Evolutionary conservation across 1,140 invertebrate species (phyloP).

Genomic region (Zaprionus kolodkinae): DNA sequence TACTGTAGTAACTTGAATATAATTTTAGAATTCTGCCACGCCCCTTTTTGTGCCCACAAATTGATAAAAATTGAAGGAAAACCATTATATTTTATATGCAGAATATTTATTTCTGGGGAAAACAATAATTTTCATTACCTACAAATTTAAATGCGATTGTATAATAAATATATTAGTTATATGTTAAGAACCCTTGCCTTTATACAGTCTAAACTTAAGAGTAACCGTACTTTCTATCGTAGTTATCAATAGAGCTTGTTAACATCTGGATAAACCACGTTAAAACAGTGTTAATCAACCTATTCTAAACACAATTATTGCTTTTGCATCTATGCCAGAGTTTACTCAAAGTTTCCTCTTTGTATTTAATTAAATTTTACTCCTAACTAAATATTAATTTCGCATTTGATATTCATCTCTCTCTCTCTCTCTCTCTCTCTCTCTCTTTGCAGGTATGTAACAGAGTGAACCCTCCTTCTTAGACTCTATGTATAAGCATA

Average conservation of each 20-base stretch:
- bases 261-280: neutral
- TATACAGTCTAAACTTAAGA: no score
- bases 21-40: no score
- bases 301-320: neutral
- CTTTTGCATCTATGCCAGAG: neutral
- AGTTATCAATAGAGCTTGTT: neutral
- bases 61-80: no score
- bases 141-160: no score
- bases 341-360: neutral
- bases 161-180: no score
- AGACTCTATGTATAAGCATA: neutral
- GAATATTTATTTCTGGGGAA: no score
- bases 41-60: no score
- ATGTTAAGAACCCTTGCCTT: no score
- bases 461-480: neutral
- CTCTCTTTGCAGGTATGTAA: slow-evolving; percentile 53
- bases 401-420: slow-evolving; percentile 4
- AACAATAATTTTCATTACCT: no score
- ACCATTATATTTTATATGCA: no score
- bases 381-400: slow-evolving; percentile 1
- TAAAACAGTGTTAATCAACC: neutral
- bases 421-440: slow-evolving; percentile 14
- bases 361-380: neutral
- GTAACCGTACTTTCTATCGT: no score
- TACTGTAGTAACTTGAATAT: no score